Evolutionary conservation across 2,113 vertebrate species (phyloP).

Genomic region (Engystomops pustulosus): DNA sequence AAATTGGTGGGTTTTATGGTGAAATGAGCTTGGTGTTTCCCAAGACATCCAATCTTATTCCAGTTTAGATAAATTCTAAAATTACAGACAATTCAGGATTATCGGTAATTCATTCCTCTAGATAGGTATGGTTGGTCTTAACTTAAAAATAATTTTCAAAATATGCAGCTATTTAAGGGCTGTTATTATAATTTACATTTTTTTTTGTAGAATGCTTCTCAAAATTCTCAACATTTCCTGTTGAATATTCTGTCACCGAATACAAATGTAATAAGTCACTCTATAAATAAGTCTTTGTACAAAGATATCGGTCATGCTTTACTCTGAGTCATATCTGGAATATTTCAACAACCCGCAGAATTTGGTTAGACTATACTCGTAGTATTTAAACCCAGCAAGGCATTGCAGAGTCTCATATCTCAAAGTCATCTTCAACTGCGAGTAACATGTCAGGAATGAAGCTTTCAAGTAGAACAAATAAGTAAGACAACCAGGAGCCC

Average conservation of each 20-base stretch:
- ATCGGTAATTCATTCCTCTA: background rate
- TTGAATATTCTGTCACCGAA: background rate
- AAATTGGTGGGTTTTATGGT: no score
- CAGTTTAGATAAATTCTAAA: no score
- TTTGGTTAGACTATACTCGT: background rate
- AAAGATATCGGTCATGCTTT: background rate
- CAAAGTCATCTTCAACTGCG: background rate
- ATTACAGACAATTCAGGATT: no score
- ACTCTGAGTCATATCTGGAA: background rate
- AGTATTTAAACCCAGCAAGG: background rate
- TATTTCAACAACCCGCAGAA: background rate
- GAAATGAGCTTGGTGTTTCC: no score
- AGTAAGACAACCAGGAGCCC: background rate
- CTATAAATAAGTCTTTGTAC: background rate
- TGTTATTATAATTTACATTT: background rate
- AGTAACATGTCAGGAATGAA: background rate
- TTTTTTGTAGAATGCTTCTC: background rate
- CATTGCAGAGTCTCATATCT: background rate
- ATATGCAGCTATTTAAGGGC: background rate
- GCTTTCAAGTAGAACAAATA: constrained; percentile 21
- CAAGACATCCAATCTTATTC: no score
- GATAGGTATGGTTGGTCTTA: background rate
- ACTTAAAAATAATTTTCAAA: background rate
- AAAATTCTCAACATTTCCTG: background rate
- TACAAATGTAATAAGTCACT: background rate